phyloP scores from a whole-genome alignment of 2,797 vertebrate species.

The Chiloscyllium punctatum region DNA sequence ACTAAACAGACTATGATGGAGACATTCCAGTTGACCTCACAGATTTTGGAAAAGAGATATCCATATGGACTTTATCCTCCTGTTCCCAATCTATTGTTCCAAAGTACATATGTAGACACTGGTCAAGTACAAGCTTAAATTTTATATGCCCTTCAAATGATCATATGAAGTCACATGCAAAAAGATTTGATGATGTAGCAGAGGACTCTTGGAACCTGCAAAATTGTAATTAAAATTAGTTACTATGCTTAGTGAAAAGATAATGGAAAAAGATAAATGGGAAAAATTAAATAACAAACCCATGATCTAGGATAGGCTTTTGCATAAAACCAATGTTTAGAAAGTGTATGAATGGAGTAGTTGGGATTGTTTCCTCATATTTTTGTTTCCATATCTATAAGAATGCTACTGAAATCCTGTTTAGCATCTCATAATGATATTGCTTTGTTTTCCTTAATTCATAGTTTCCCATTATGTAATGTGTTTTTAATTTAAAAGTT shows the following conservation, averaged over 20 bases:
- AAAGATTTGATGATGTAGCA: not conserved
- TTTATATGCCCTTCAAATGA: not conserved
- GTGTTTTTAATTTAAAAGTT: not conserved
- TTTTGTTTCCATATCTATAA: not conserved
- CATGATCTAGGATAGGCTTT: not conserved
- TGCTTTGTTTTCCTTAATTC: not conserved
- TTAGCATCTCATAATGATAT: not conserved
- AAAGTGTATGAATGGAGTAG: not conserved
- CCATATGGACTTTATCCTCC: not conserved
- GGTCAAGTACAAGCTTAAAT: not conserved
- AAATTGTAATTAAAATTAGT: not conserved
- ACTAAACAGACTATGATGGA: not conserved
- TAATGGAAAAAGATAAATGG: not conserved
- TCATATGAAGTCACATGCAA: not conserved
- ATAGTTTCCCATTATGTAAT: constrained; percentile 1
- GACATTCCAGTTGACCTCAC: not conserved
- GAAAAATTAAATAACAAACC: not conserved
- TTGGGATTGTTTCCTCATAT: not conserved
- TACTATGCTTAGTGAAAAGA: not conserved
- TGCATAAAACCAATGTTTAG: not conserved
- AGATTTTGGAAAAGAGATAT: not conserved
- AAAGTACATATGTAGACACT: constrained; percentile 7
- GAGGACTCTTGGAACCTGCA: not conserved
- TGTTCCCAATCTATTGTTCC: not conserved
- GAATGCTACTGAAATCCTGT: not conserved